Percentiles rank a stretch among this genome's conserved stretches.
These are phyloP conservation scores for Nymphalis urticae DNA, from an alignment of 2,888 invertebrate species.

Conservation along the genomic window DNA sequence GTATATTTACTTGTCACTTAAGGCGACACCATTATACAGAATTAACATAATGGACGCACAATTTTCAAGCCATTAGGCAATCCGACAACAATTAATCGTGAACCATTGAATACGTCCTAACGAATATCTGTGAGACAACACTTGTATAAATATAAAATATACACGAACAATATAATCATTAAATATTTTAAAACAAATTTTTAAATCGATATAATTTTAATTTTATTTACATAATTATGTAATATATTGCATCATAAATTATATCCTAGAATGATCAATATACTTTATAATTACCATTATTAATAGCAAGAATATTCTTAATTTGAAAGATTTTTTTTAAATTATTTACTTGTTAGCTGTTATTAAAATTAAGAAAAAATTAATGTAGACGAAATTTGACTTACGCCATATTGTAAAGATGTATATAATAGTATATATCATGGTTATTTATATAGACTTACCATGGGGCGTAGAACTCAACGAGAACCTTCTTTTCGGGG, in stretches of 20 bases:
- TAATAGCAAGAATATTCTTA: no score
- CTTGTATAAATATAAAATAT: constrained; percentile 51
- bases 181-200: no score
- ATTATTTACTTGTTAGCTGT: no score
- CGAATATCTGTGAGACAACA: constrained; percentile 45
- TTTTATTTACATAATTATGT: constrained; percentile 4
- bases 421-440: background rate
- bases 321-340: no score
- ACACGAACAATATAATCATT: background rate
- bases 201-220: background rate
- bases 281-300: no score
- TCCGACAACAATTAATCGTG: constrained; percentile 45
- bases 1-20: no score
- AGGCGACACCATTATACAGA: constrained; percentile 16
- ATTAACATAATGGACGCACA: constrained; percentile 52
- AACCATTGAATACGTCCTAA: constrained; percentile 56
- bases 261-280: no score
- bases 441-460: constrained; percentile 49
- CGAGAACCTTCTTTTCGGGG: constrained; percentile 93
- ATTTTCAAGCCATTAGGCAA: constrained; percentile 50
- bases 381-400: no score
- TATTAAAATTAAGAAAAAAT: no score
- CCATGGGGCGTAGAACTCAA: constrained; percentile 99
- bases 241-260: no score
- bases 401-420: background rate